phyloP scores from a whole-genome alignment of 1,140 invertebrate species.

The Hycleus cichorii region DNA sequence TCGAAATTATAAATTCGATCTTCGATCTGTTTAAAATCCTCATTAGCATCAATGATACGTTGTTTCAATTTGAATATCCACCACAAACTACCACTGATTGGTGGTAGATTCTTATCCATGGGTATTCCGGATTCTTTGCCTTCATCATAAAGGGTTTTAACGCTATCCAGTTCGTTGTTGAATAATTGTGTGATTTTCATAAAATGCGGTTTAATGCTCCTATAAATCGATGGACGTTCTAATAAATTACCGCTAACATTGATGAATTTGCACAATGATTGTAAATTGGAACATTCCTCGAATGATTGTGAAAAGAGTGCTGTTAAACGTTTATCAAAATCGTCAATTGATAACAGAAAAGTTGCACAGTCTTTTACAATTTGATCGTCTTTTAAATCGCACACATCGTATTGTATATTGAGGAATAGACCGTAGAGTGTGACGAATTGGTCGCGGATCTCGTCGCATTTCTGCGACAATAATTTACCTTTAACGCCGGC shows the following conservation, averaged over 20 bases:
- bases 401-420: conserved; percentile 59
- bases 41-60: conserved; percentile 54
- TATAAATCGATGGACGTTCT: conserved; percentile 61
- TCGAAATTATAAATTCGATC: conserved; percentile 40
- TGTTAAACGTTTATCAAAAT: conserved; percentile 66
- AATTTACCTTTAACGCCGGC: conserved; percentile 67
- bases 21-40: conserved; percentile 49
- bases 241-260: conserved; percentile 66
- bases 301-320: conserved; percentile 69
- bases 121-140: conserved; percentile 45
- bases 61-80: conserved; percentile 62
- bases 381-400: conserved; percentile 58
- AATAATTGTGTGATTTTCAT: conserved; percentile 50
- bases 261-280: conserved; percentile 53
- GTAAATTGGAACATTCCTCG: conserved; percentile 67
- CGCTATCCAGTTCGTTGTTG: conserved; percentile 55
- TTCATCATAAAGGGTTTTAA: conserved; percentile 52
- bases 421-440: conserved; percentile 54
- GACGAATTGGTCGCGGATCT: conserved; percentile 63
- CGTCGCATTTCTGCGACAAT: conserved; percentile 46
- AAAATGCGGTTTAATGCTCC: conserved; percentile 56
- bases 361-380: conserved; percentile 57
- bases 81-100: conserved; percentile 61
- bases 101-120: conserved; percentile 63
- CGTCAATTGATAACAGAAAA: conserved; percentile 50